phyloP scores from a whole-genome alignment of 2,113 vertebrate species.

The Picathartes gymnocephalus region DNA sequence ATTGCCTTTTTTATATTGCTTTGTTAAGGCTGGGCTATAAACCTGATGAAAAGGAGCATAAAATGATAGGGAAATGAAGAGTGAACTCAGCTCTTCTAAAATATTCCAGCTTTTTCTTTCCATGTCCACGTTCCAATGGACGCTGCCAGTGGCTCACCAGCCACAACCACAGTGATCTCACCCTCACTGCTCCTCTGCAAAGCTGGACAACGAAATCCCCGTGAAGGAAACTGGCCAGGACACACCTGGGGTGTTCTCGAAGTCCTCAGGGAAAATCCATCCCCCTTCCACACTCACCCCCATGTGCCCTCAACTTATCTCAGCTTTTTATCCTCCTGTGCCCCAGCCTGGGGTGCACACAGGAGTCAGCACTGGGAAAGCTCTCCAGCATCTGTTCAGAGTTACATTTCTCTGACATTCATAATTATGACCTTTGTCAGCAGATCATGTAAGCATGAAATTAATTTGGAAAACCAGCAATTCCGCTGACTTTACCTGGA shows the following conservation, averaged over 20 bases:
- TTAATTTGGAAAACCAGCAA: constrained; percentile 9
- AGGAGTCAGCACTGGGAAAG: not conserved
- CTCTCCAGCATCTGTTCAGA: constrained; percentile 4
- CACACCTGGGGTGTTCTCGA: not conserved
- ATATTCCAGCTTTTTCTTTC: not conserved
- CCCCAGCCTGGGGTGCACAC: not conserved
- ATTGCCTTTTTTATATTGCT: not conserved
- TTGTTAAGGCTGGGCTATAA: not conserved
- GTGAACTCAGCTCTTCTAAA: not conserved
- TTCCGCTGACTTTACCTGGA: not conserved
- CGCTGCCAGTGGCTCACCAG: not conserved
- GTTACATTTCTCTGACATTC: not conserved
- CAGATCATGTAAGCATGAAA: constrained; percentile 34
- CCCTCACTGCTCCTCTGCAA: not conserved
- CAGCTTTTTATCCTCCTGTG: not conserved
- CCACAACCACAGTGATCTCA: rapidly evolving
- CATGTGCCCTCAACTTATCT: not conserved
- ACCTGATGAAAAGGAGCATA: not conserved
- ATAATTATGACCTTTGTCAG: constrained; percentile 28
- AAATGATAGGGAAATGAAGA: not conserved
- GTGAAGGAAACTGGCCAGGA: not conserved
- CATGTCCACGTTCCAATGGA: not conserved
- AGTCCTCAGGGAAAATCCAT: not conserved
- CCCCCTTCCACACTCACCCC: not conserved
- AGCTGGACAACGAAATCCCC: not conserved